phyloP scores from a whole-genome alignment of 2,888 invertebrate genomes.

The Dendrolimus pini region DNA sequence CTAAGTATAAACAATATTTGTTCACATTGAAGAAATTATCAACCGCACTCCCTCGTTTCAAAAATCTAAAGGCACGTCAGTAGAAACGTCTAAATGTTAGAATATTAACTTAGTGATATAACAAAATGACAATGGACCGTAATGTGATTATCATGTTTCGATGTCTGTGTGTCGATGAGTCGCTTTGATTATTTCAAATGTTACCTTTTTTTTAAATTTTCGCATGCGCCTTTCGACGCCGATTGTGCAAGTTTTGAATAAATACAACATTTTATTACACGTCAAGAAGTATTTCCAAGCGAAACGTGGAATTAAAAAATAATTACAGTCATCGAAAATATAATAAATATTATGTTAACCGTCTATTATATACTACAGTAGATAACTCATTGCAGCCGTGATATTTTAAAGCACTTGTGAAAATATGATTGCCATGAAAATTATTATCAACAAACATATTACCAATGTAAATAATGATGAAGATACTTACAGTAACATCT shows the following conservation, averaged over 20 bases:
- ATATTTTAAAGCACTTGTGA: too few species aligned
- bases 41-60: slow-evolving; percentile 22
- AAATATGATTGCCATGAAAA: too few species aligned
- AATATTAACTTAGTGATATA: slow-evolving; percentile 27
- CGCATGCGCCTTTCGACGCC: slow-evolving; percentile 55
- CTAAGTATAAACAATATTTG: too few species aligned
- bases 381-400: too few species aligned
- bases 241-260: slow-evolving; percentile 34
- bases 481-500: too few species aligned
- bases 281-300: slow-evolving; percentile 1
- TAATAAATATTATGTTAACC: too few species aligned
- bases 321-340: too few species aligned
- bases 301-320: too few species aligned
- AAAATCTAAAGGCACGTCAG: slow-evolving; percentile 36
- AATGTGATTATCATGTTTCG: slow-evolving; percentile 34
- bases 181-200: slow-evolving; percentile 45
- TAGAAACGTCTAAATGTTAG: slow-evolving; percentile 39
- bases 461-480: too few species aligned
- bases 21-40: too few species aligned
- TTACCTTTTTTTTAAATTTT: slow-evolving; percentile 26
- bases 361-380: too few species aligned
- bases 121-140: slow-evolving; percentile 28
- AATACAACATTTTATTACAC: slow-evolving; percentile 9
- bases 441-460: too few species aligned
- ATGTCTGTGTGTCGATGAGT: slow-evolving; percentile 71